Conservation (phyloP, 1,140 invertebrate species). For the Akabosia matsudoensis region DNA sequence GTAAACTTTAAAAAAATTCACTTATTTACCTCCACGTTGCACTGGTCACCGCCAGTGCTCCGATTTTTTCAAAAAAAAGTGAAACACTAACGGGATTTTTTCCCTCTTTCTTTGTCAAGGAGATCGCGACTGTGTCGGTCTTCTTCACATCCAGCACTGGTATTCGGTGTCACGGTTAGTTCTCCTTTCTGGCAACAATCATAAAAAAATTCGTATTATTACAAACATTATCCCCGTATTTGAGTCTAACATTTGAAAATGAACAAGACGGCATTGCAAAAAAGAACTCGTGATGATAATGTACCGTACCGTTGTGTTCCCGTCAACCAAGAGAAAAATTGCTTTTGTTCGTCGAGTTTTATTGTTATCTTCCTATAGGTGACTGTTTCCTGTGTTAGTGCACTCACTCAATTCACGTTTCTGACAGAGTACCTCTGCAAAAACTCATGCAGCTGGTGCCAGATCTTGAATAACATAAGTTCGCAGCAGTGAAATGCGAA, state of each 20-base stretch:
- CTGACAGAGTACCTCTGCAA: background rate
- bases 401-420: background rate
- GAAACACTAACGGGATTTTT: background rate
- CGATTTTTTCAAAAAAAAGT: background rate
- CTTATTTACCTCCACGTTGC: constrained; percentile 31
- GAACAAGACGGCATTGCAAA: background rate
- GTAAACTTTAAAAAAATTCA: background rate
- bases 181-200: too few relatives aligned
- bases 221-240: too few relatives aligned
- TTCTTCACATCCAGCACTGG: constrained; percentile 9
- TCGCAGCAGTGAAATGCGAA: too few relatives aligned
- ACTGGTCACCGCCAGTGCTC: constrained; percentile 36
- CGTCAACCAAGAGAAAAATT: background rate
- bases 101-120: background rate
- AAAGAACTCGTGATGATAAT: background rate
- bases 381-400: constrained; percentile 2
- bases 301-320: constrained; percentile 13
- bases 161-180: background rate
- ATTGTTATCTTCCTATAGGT: constrained; percentile 4
- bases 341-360: background rate
- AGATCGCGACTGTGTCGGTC: background rate
- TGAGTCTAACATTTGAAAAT: too few relatives aligned
- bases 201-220: too few relatives aligned
- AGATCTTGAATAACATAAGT: too few relatives aligned
- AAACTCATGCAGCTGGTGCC: background rate